A percentile compares a stretch with the other conserved stretches of the same genome.
These are phyloP conservation scores for Xanthia togata DNA, from an alignment of 2,888 invertebrate species.

Conservation along the genomic window DNA sequence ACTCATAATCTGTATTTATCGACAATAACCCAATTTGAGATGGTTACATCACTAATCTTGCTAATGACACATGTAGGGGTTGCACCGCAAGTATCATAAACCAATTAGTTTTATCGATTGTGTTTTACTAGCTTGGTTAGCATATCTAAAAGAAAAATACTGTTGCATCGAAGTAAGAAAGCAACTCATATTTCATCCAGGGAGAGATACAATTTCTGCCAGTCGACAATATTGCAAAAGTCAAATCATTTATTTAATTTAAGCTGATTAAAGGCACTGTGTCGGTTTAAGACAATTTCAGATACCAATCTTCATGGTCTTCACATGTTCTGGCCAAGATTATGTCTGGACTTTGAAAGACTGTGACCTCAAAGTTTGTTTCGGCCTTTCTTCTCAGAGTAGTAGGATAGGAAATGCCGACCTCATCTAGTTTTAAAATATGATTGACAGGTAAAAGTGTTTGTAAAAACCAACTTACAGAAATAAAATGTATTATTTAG, in stretches of 20 bases:
- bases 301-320: too few relatives aligned
- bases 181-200: not conserved
- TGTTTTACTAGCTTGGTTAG: not conserved
- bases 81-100: conserved; percentile 59
- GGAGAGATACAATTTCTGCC: not conserved
- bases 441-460: too few relatives aligned
- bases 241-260: not conserved
- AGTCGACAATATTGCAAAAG: not conserved
- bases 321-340: too few relatives aligned
- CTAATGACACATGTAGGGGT: conserved; percentile 66
- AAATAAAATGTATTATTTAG: too few relatives aligned
- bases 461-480: too few relatives aligned
- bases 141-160: conserved; percentile 3
- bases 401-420: too few relatives aligned
- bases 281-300: not conserved
- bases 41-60: conserved; percentile 62
- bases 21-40: conserved; percentile 40
- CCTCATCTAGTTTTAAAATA: too few relatives aligned
- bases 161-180: not conserved
- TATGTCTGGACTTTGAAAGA: too few relatives aligned
- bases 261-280: not conserved
- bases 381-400: too few relatives aligned
- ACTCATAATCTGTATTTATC: conserved; percentile 26
- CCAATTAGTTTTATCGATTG: conserved; percentile 64
- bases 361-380: too few relatives aligned